These are phyloP conservation scores for Actias luna DNA, from an alignment of 2,888 invertebrate genomes.

Conservation along the genomic window DNA sequence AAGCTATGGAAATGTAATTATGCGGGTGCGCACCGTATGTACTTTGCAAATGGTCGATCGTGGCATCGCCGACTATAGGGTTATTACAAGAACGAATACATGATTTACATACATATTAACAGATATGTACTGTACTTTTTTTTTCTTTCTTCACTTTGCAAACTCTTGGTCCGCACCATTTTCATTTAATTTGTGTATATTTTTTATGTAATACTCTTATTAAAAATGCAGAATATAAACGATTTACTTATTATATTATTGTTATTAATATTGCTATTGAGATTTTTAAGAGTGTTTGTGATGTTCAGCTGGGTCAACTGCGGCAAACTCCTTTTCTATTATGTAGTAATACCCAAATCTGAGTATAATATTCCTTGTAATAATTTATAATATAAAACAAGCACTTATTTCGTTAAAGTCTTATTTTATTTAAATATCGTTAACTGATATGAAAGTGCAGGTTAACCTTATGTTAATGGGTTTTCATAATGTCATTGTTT, in stretches of 20 bases:
- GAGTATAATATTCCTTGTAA: background rate
- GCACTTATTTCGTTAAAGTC: background rate
- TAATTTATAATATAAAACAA: background rate
- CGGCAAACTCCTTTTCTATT: no score
- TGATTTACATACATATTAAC: background rate
- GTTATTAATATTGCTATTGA: no score
- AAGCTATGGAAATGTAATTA: background rate
- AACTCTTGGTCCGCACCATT: no score
- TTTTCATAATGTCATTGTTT: constrained; percentile 3
- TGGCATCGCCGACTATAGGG: background rate
- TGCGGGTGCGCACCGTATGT: background rate
- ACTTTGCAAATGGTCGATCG: background rate
- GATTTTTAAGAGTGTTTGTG: no score
- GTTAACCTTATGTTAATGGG: background rate
- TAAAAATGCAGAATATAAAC: no score
- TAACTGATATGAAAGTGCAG: background rate
- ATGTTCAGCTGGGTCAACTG: no score
- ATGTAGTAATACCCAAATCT: no score
- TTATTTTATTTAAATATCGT: background rate
- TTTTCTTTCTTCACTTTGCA: no score
- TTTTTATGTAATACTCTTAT: no score
- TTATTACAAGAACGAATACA: background rate
- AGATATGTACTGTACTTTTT: background rate
- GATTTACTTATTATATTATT: no score
- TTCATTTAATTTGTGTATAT: no score